Evolutionary conservation across 92 coral and sea anemone genomes (phyloP), one percentile per base, ranked within the genome.

Genomic region (Heliopora coerulea): DNA sequence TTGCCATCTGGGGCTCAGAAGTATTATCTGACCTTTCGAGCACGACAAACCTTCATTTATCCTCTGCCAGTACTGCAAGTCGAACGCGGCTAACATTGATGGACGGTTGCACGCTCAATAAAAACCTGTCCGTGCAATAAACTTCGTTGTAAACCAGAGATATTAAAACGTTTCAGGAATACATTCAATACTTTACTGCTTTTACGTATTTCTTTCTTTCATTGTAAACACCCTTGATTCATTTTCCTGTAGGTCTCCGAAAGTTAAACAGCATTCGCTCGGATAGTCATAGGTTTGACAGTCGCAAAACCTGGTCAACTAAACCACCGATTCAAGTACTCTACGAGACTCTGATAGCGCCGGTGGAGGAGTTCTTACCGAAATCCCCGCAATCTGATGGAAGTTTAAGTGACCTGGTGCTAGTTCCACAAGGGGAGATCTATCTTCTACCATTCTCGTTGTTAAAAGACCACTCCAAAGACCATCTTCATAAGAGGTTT

Each of bases 361-460:
- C 99, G 0, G 89, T 95, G 87, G 99, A 95, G 59, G 99, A 88
- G 41, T 74, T 82, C 8, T 46, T 95, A 19, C 89, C 99, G 19
- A 65, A 81, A 32, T 78, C 88, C 4, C 86, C 97, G n/a, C 84
- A 91, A 25, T 78, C 84, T 52, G 99, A 95, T 52, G 80, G 89
- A 23, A 96, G 91, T 26, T 86, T 89, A 58, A 85, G 89, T 8
- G 96, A 90, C 37, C 86, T 95, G 31, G 97, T 91, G 29, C 84
- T 95, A 12, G 99, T 95, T 30, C 88, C 89, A 8, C 96, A 95
- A 73, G 99, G 96, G 12, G 99, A 95, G 56, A 82, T 95, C 65
- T 90, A 88, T 58, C 96, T 95, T 23, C 96, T 95, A 3, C 99
- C 99, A 0, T 95, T 95, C 69, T 79, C 99, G 25, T 91, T 95